These are phyloP conservation scores for Remorina albescens DNA, from an alignment of 2,797 vertebrate genomes.

Conservation along the genomic window DNA sequence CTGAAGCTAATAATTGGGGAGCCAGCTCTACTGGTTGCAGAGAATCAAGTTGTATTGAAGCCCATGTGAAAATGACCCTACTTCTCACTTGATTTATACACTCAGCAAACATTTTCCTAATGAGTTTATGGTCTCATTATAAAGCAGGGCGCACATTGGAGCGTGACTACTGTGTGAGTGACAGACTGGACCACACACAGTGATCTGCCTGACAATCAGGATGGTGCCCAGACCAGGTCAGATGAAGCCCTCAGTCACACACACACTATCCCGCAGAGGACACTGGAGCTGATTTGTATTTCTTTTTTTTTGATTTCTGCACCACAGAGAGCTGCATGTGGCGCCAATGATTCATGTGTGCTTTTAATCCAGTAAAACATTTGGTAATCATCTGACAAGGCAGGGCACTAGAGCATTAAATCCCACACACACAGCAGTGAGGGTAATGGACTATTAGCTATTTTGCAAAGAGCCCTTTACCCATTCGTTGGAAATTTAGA, in stretches of 20 bases:
- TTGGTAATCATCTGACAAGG: slow-evolving; percentile 59
- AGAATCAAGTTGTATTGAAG: too few relatives aligned
- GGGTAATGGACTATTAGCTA: slow-evolving; percentile 1
- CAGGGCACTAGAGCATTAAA: slow-evolving; percentile 14
- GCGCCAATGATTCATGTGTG: slow-evolving; percentile 53
- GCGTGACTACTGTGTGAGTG: too few relatives aligned
- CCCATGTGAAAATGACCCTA: too few relatives aligned
- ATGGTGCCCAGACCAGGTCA: too few relatives aligned
- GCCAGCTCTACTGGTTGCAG: too few relatives aligned
- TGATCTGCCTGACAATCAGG: too few relatives aligned
- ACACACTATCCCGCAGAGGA: slow-evolving; percentile 22
- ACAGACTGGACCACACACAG: too few relatives aligned
- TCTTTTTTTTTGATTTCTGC: slow-evolving; percentile 52
- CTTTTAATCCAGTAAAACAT: slow-evolving; percentile 60
- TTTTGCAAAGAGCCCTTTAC: slow-evolving; percentile 16
- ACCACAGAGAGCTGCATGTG: slow-evolving; percentile 34
- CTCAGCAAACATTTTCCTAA: too few relatives aligned
- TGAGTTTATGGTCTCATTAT: too few relatives aligned
- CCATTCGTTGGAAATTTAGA: neutral
- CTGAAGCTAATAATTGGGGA: too few relatives aligned
- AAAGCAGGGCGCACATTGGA: too few relatives aligned
- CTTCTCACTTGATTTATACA: too few relatives aligned
- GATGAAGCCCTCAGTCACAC: neutral
- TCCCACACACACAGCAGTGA: slow-evolving; percentile 17
- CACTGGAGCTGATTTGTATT: slow-evolving; percentile 45